Conservation (phyloP, 2,888 invertebrate species). For the Salticus scenicus region DNA sequence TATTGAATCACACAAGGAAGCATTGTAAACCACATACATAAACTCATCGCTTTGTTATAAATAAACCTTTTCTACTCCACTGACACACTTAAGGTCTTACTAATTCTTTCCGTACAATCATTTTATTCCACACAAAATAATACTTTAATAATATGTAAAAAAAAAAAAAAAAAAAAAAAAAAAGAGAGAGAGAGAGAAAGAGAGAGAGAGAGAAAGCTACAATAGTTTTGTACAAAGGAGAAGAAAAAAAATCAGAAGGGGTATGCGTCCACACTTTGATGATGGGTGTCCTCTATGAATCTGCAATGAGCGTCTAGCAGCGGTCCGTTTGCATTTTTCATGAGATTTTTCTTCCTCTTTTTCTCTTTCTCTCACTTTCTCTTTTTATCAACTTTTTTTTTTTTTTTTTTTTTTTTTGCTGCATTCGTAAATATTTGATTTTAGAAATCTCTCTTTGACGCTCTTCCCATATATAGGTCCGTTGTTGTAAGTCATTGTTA, state of each 20-base stretch:
- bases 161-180: too few relatives aligned
- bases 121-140: not conserved
- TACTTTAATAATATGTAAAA: not conserved
- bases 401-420: not conserved
- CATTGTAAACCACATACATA: too few relatives aligned
- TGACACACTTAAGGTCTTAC: not conserved
- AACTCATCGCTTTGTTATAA: too few relatives aligned
- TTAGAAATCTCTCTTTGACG: constrained; percentile 14
- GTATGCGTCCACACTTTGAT: not conserved
- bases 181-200: too few relatives aligned
- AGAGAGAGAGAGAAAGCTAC: too few relatives aligned
- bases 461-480: not conserved
- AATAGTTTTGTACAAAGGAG: not conserved
- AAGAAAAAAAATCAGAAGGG: constrained; percentile 5
- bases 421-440: constrained; percentile 64
- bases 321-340: constrained; percentile 47
- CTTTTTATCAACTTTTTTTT: constrained; percentile 31
- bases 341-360: constrained; percentile 31
- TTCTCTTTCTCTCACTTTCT: not conserved
- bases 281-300: constrained; percentile 55
- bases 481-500: constrained; percentile 60
- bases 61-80: too few relatives aligned
- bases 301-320: constrained; percentile 46
- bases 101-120: constrained; percentile 3
- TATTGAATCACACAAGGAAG: too few relatives aligned